Base-by-base conservation (phyloP, 2,113 vertebrate genomes). In the Spea multiplicata region DNA sequence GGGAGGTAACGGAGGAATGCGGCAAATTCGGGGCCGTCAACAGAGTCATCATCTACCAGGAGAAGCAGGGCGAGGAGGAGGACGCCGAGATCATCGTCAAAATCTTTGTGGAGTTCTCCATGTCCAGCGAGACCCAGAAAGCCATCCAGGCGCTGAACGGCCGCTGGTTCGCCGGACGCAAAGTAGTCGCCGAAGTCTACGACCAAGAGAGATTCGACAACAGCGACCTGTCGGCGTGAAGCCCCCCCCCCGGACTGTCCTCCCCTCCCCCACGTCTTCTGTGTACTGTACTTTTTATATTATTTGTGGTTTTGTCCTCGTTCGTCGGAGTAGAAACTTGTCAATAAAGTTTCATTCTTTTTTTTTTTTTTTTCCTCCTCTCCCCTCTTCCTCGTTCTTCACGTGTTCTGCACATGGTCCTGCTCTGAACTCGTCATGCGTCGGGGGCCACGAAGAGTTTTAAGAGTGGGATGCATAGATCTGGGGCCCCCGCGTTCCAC, bases 181-280 rank as follows among this genome's bases (percentile, higher is more conserved):
- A 99, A 86, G 96, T 99, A 55, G 94, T 98, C 4, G 96, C 97
- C 0, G 97, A 99, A 85, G 94, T 98, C 57, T 99, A 99, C 0
- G 96, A 99, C 89, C 96, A 98, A 90, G 97, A 99, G 88, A 93
- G 96, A 47, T 99, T 99, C 14, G 96, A 98, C 80, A 98, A 95
- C 90, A 97, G 96, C 6, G 97, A 98, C 89, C 94, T 99, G 9
- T 98, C 97, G 0, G 96, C 96, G 5, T 99, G 93, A 94, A 5
- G 90, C 86, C 83, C 61, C n/a, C n/a, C 79, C 48, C 55, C 30
- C 72, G 47, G 7, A 6, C 16, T 81, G 81, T 45, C 3, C 4
- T 55, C 73, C 69, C 74, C 59, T 73, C 12, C 77, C 83, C 76
- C 45, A 48, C 6, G 77, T 62, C n/a, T 70, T 68, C 74, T 44